Percentiles rank a stretch among this genome's conserved stretches.
Evolutionary conservation across 2,888 invertebrate genomes (phyloP).

Genomic region (Pasiphila rectangulata): DNA sequence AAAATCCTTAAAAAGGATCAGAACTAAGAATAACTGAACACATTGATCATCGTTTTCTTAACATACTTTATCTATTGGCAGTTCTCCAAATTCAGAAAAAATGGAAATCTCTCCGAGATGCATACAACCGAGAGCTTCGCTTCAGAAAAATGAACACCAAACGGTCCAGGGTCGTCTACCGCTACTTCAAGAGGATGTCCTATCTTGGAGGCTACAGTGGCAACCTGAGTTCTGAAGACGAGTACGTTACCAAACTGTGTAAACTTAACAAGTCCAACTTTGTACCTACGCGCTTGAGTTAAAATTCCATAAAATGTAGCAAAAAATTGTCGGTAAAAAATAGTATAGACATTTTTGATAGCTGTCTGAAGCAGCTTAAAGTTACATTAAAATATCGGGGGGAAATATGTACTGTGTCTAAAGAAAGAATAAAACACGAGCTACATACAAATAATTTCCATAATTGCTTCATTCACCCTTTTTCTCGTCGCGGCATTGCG

Average conservation of each 20-base stretch:
- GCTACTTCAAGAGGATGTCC: constrained; percentile 67
- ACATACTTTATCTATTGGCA: constrained; percentile 32
- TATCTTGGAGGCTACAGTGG: constrained; percentile 70
- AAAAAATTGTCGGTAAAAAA: too few species aligned
- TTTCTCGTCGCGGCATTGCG: not conserved
- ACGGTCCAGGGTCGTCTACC: constrained; percentile 57
- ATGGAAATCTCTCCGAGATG: constrained; percentile 72
- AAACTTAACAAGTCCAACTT: too few species aligned
- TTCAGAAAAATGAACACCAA: constrained; percentile 49
- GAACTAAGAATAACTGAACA: too few species aligned
- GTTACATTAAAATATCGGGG: not conserved
- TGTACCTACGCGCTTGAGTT: too few species aligned
- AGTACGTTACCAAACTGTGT: constrained; percentile 45
- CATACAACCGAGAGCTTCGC: constrained; percentile 68
- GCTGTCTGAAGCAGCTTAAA: not conserved
- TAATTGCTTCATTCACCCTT: constrained; percentile 9
- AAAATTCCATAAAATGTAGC: too few species aligned
- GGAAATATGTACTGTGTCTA: not conserved
- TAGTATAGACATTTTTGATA: too few species aligned
- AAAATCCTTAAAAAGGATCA: not conserved
- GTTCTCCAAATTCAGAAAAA: constrained; percentile 69
- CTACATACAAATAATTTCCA: constrained; percentile 6
- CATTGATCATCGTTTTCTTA: too few species aligned
- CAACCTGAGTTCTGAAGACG: constrained; percentile 52
- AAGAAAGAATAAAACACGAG: constrained; percentile 3